Base-by-base conservation (phyloP, 2,888 invertebrate genomes). In the Drosophila cracens region DNA sequence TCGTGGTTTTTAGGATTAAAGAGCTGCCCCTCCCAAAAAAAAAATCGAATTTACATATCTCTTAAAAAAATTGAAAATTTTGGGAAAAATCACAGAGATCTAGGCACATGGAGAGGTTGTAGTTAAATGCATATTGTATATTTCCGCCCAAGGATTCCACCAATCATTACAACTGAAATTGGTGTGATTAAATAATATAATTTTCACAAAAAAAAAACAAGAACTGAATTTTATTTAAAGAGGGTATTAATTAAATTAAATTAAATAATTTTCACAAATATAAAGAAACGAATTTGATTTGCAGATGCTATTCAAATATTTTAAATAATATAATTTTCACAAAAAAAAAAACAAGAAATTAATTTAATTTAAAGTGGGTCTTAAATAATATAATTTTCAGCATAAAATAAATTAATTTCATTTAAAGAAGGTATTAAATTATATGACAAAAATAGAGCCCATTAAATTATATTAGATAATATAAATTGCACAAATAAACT, bases 21-120 rank as follows among this genome's bases (percentile, higher is more conserved):
- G 25, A 46, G 46, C 60, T 36, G n/a, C 16, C 58, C 63, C 58
- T 56, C 57, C 43, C 43, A 82, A 84, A 46, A 46, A 21, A 49
- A 54, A 82, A 81, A 85, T 82, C 80, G 85, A 89, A 87, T 89
- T 77, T 82, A 87, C 87, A 87, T 89, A 89, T 88, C 87, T 84
- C 63, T 76, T 52, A 68, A 63, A 38, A 57, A 65, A 70, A 56
- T 53, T 62, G 11, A 59, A 71, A 60, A 56, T 46, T 72, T 72
- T 51, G 52, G 43, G 25, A 7, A 46, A 46, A 46, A 65, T 54
- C 38, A 53, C 63, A 65, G 48, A 46, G 46, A 46, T 46, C 25
- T 25, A 25, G 46, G 46, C 16, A 46, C 38, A 58, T 62, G 63
- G 63, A 77, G 57, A 75, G 68, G 74, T 80, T 77, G 80, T 80